These are phyloP conservation scores for Coryphaenoides rupestris DNA, from an alignment of 2,113 vertebrate genomes.

Conservation along the genomic window DNA sequence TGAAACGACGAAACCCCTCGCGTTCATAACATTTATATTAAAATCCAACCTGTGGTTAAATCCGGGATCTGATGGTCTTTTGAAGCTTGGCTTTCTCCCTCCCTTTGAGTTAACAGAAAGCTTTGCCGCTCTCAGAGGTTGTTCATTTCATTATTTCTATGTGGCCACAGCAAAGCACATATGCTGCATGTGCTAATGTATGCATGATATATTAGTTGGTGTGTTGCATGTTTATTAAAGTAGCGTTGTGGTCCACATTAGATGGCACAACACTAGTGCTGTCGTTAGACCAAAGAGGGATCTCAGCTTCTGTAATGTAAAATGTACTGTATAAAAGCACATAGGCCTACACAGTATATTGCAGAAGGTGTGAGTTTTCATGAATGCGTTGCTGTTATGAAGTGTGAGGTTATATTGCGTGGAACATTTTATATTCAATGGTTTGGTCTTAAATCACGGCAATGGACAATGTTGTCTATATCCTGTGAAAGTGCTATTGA, in stretches of 20 bases:
- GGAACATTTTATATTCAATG: conserved; percentile 1
- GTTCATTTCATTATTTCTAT: no score
- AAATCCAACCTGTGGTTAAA: conserved; percentile 37
- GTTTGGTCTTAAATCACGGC: conserved; percentile 4
- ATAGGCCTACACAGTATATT: no score
- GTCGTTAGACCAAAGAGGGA: no score
- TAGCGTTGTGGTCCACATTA: no score
- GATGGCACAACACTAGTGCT: no score
- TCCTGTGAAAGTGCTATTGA: neutral
- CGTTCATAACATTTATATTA: conserved; percentile 13
- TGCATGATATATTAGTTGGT: neutral
- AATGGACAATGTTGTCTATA: neutral
- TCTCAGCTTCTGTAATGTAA: neutral
- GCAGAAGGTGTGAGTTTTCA: no score
- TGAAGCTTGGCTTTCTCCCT: conserved; percentile 24
- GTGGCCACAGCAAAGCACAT: no score
- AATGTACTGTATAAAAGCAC: neutral
- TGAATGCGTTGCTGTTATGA: conserved; percentile 1
- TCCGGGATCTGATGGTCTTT: conserved; percentile 31
- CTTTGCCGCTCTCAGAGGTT: conserved; percentile 4
- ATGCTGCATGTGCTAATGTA: conserved; percentile 6
- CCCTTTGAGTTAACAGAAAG: conserved; percentile 29
- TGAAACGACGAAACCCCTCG: conserved; percentile 12
- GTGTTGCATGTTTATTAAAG: no score
- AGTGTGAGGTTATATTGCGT: conserved; percentile 4